Base-by-base conservation (phyloP, 2,888 invertebrate species). In the Axea sp. region DNA sequence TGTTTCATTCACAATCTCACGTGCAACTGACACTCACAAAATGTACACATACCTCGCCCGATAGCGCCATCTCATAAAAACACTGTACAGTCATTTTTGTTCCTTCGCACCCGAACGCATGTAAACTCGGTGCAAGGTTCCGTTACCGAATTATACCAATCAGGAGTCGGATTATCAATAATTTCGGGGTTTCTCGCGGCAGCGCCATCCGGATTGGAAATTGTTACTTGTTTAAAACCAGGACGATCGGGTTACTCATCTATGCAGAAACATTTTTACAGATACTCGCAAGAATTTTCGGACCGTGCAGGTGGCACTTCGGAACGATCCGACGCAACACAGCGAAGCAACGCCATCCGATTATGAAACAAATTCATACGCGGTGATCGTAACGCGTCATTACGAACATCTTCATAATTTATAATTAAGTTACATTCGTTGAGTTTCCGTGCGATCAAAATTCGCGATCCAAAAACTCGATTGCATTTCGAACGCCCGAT, bases 51-150 rank as follows among this genome's bases (percentile, higher is more conserved):
- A 19, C 17, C 37, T 5, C 15, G 11, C 31, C 8, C 19, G 35
- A 12, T 35, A 35, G 35, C 26, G 35, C 45, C 45, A 59, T 26
- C 24, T 45, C 30, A 12, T 59, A 45, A 41, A 59, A 59, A 59
- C 45, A 59, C 45, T 45, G 45, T 59, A 59, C 59, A 59, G 1
- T 9, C 59, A 26, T 28, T 14, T 14, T 39, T 22, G 7, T 15
- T 45, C 12, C 22, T n/a, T 19, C 26, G 17, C 45, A 59, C 45
- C 35, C 43, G 35, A 59, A 28, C 39, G 22, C 22, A 39, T 57
- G 30, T 41, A 41, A 9, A 59, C 22, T 8, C 45, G 28, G 45
- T 15, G 15, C 28, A 41, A 14, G 6, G 5, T 24, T 24, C 24
- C 26, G 45, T 28, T 1, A 14, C 15, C 28, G 28, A 28, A 15